Evolutionary conservation across 1,140 invertebrate genomes (phyloP), one percentile per base, ranked within the genome.

Genomic region (Araneus ventricosus): DNA sequence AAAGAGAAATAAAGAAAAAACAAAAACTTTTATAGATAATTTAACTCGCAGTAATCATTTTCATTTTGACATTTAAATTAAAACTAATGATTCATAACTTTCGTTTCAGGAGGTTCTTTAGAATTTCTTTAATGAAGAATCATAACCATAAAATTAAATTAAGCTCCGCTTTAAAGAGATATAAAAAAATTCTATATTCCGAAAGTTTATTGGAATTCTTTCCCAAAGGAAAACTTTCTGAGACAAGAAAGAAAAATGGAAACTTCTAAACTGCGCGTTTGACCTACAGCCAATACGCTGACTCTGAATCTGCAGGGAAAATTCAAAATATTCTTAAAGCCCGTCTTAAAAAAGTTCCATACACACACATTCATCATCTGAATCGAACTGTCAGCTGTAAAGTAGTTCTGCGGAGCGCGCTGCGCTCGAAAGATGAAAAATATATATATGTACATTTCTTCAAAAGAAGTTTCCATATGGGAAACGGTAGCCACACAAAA

Each of bases 381-480:
- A 75, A 75, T 75, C 70, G 70, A 75, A 75, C 70, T 75, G 70
- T 75, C 70, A 75, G 30, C 70, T 34, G 70, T 75, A 75, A 75
- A 75, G 70, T 75, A 75, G 70, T 37, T 75, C 70, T 75, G 70
- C 27, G 10, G 17, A 30, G 70, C 70, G 34, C 17, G 27, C 27
- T 75, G 30, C n/a, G n/a, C 27, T 22, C 70, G 14, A 75, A 37
- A 75, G 27, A 34, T 75, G 10, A 37, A 37, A 75, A 34, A 37
- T 34, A 75, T 34, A 20, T 20, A 34, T 22, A 34, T 75, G 34
- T 27, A 14, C 30, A 34, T 75, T 75, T 75, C 70, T 34, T 3
- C 70, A 1, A 10, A 75, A 37, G 70, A 75, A 75, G 30, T 34
- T 75, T 75, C 34, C 20, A 75, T 75, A 22, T 22, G 10, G 45